Base-by-base conservation (phyloP, 2,888 invertebrate species). In the Drosophila merina region DNA sequence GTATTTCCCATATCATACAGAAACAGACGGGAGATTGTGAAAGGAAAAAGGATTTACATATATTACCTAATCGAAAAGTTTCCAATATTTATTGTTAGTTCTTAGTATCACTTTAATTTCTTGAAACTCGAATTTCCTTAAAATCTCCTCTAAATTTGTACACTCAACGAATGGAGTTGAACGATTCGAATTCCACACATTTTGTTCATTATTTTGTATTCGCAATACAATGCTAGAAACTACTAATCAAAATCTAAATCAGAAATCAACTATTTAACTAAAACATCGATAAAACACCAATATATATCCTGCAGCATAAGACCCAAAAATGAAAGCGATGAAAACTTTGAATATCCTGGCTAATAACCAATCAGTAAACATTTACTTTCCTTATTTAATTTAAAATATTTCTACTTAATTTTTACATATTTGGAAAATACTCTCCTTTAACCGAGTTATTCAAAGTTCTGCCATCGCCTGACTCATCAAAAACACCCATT, bases 11-110 rank as follows among this genome's bases (percentile, higher is more conserved):
- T 64, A 66, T 54, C 66, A 45, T 30, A 52, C 14, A 10, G 36
- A 52, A 45, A 31, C 36, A 36, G n/a, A 47, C 38, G 54, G 67
- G 54, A 54, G 54, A 54, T 54, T 63, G 60, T 60, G 47, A 60
- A 60, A 60, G 59, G 48, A 60, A 60, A 60, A 25, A 59, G 30
- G 60, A 60, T 64, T 66, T 54, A 66, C 55, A 64, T 64, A 54
- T 64, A 64, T 54, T 52, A 68, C 52, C 59, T 58, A 52, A 68
- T 58, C 69, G 47, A 69, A 67, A n/a, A 68, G 40, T 69, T 69
- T 59, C 36, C 48, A 59, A 59, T 70, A 52, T 69, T 69, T 59
- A 52, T 69, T 70, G 48, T 44, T 69, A 59, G 71, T 44, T 54
- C 47, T 52, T 69, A 68, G 51, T 30, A 25, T 42, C 31, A 47